These are phyloP conservation scores for Aporrectodea caliginosa DNA, from an alignment of 1,140 invertebrate genomes.

Conservation along the genomic window DNA sequence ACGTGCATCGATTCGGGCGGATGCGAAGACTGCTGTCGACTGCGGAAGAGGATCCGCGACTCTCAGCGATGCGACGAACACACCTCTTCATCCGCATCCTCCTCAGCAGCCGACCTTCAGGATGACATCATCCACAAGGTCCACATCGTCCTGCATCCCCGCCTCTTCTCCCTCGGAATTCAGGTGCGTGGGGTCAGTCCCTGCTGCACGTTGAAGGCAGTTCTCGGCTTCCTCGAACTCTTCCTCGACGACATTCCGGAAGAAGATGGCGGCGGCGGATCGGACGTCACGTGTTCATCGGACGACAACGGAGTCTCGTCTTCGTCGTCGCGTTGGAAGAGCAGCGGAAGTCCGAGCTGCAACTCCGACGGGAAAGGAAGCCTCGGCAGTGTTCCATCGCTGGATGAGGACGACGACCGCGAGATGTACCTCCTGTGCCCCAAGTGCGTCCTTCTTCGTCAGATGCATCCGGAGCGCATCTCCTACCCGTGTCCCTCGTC, in stretches of 20 bases:
- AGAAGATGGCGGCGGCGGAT: constrained; percentile 19
- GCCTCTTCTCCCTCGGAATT: constrained; percentile 23
- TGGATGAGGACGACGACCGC: constrained; percentile 19
- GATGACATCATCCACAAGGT: constrained; percentile 34
- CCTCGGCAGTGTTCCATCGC: neutral
- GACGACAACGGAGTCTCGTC: neutral
- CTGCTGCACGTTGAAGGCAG: constrained; percentile 34
- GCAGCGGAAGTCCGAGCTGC: constrained; percentile 19
- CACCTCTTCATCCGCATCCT: neutral
- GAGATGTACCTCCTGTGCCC: constrained; percentile 30
- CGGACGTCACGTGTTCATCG: constrained; percentile 8
- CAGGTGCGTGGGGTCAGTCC: constrained; percentile 30
- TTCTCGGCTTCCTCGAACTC: constrained; percentile 31
- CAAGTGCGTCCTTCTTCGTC: constrained; percentile 31
- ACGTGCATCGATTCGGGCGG: constrained; percentile 28
- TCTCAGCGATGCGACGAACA: neutral
- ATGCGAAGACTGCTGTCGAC: constrained; percentile 30
- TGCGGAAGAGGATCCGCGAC: constrained; percentile 4
- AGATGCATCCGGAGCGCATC: constrained; percentile 29
- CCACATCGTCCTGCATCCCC: constrained; percentile 27
- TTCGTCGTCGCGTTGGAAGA: constrained; percentile 4
- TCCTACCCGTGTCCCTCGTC: constrained; percentile 27
- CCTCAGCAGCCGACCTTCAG: neutral
- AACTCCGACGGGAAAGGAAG: constrained; percentile 29
- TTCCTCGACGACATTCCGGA: constrained; percentile 32